Evolutionary conservation across 2,888 invertebrate genomes (phyloP).

Genomic region (Callimorpha dominula): DNA sequence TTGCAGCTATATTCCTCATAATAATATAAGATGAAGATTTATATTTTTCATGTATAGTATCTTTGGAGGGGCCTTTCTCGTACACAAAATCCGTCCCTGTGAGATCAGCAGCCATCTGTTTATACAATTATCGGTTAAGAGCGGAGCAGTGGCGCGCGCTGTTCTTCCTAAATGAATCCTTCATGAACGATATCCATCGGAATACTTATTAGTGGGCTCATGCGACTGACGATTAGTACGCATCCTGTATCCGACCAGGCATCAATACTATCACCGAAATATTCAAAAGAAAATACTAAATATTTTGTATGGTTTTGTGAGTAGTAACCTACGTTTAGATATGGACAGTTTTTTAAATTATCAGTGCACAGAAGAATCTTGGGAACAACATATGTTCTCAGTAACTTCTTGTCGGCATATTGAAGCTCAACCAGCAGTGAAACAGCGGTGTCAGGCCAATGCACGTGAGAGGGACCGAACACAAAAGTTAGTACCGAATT

Average conservation of each 20-base stretch:
- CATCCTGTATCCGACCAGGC: slow-evolving; percentile 58
- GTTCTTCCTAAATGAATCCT: slow-evolving; percentile 86
- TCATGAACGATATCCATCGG: slow-evolving; percentile 79
- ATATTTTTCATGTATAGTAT: not conserved
- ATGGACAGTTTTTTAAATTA: slow-evolving; percentile 77
- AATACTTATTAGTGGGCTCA: slow-evolving; percentile 75
- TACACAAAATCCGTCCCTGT: slow-evolving; percentile 65
- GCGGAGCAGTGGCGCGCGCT: slow-evolving; percentile 82
- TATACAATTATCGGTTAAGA: slow-evolving; percentile 85
- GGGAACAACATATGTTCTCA: slow-evolving; percentile 70
- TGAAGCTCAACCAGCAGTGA: slow-evolving; percentile 73
- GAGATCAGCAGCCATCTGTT: slow-evolving; percentile 80
- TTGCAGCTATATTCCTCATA: too few species aligned
- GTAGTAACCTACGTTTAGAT: not conserved
- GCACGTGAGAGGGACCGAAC: slow-evolving; percentile 94
- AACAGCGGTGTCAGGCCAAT: slow-evolving; percentile 92
- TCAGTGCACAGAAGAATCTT: slow-evolving; percentile 69
- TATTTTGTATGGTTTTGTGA: not conserved
- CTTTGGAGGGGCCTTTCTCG: too few species aligned
- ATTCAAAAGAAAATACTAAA: slow-evolving; percentile 2
- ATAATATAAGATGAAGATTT: too few species aligned
- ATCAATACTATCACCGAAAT: slow-evolving; percentile 19
- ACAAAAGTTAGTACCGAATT: slow-evolving; percentile 89
- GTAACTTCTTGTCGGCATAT: slow-evolving; percentile 61
- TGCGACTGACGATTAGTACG: slow-evolving; percentile 73